Percentiles rank a stretch among this genome's conserved stretches.
phyloP scores from a whole-genome alignment of 2,888 invertebrate genomes.

The Leucophenga maculata region DNA sequence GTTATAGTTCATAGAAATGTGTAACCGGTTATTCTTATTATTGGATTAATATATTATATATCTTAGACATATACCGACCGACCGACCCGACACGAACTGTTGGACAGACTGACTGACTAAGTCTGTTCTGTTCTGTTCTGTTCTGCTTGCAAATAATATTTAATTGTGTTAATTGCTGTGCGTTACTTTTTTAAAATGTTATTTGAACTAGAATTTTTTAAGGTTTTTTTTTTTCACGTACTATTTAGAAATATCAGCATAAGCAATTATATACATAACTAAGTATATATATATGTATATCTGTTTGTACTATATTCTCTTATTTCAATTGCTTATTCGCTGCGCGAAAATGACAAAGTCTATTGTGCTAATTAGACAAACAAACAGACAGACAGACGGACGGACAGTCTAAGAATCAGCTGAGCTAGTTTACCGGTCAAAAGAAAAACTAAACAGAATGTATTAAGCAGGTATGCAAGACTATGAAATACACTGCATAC shows the following conservation, averaged over 20 bases:
- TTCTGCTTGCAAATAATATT: background rate
- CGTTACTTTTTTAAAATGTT: background rate
- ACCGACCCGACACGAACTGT: too few species aligned
- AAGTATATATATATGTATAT: too few species aligned
- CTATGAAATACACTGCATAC: too few species aligned
- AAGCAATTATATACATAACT: too few species aligned
- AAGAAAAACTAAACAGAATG: too few species aligned
- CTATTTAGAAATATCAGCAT: background rate
- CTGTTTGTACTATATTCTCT: too few species aligned
- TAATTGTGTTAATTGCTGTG: conserved; percentile 34
- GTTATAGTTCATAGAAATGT: conserved; percentile 29
- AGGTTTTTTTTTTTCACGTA: background rate
- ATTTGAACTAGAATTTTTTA: background rate
- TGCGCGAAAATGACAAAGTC: background rate
- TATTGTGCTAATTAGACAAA: conserved; percentile 7
- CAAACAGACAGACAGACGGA: background rate
- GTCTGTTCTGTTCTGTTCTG: conserved; percentile 12
- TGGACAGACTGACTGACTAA: background rate
- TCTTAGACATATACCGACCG: too few species aligned
- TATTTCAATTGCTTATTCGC: background rate
- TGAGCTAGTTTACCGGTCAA: too few species aligned
- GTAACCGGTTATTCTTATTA: too few species aligned
- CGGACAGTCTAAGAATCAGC: too few species aligned
- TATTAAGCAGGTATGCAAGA: conserved; percentile 66
- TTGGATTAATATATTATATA: too few species aligned